Percentiles rank a stretch among this genome's conserved stretches.
phyloP scores from a whole-genome alignment of 2,888 invertebrate species.

The Nemoura dubitans region DNA sequence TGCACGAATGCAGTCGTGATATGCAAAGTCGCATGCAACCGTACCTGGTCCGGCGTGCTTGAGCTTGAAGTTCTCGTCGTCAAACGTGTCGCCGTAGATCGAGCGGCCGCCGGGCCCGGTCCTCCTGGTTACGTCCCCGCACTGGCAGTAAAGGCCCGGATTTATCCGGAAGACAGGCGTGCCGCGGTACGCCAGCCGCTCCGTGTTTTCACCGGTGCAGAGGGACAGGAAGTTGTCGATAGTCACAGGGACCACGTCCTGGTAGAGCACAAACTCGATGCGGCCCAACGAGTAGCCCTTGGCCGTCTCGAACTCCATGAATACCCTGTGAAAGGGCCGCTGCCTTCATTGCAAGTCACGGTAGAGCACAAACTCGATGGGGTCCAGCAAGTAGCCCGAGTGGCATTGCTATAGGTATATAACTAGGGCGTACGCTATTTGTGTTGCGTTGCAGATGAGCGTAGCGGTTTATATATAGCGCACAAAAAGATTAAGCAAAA shows the following conservation, averaged over 20 bases:
- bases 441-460: too few relatives aligned
- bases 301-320: conserved; percentile 57
- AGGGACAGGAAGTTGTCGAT: conserved; percentile 59
- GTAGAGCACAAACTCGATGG: too few relatives aligned
- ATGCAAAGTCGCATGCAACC: too few relatives aligned
- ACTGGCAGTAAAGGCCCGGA: conserved; percentile 61
- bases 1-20: too few relatives aligned
- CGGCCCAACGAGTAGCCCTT: conserved; percentile 55
- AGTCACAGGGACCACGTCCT: conserved; percentile 57
- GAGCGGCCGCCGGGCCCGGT: conserved; percentile 67
- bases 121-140: conserved; percentile 67
- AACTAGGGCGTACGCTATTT: too few relatives aligned
- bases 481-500: too few relatives aligned
- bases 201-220: conserved; percentile 55
- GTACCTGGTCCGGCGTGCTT: conserved; percentile 64
- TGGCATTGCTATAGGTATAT: too few relatives aligned
- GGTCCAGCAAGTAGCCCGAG: too few relatives aligned
- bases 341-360: too few relatives aligned
- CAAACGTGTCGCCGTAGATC: conserved; percentile 60
- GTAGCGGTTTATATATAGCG: too few relatives aligned
- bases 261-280: conserved; percentile 58
- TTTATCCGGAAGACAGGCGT: conserved; percentile 65
- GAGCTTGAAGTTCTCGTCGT: conserved; percentile 62
- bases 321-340: conserved; percentile 54
- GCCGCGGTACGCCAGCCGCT: conserved; percentile 58